Evolutionary conservation across 2,888 invertebrate genomes (phyloP).

Genomic region (Drosophila tanythrix): DNA sequence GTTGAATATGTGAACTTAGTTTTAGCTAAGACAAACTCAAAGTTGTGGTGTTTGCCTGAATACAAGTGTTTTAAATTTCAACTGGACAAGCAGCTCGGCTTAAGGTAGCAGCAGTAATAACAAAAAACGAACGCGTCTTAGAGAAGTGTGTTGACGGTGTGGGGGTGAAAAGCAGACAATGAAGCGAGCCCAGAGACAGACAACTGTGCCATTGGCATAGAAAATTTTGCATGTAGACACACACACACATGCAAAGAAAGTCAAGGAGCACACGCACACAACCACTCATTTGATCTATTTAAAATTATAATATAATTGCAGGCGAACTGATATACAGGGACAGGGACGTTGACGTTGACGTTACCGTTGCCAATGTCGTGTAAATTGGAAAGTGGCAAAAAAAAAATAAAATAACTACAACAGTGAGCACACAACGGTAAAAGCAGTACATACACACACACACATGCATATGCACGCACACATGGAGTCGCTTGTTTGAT

Average conservation of each 20-base stretch:
- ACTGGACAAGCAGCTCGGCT: constrained; percentile 31
- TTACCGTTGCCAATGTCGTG: constrained; percentile 29
- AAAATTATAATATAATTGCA: constrained; percentile 51
- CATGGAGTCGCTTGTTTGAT: constrained; percentile 65
- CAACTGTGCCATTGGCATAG: constrained; percentile 75
- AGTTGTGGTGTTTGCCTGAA: constrained; percentile 13
- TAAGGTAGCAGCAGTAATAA: constrained; percentile 34
- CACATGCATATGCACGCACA: constrained; percentile 39
- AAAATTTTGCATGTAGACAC: constrained; percentile 65
- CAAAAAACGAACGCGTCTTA: constrained; percentile 43
- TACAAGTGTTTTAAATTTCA: constrained; percentile 14
- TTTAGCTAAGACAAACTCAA: neutral
- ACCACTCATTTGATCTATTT: constrained; percentile 26
- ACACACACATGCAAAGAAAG: constrained; percentile 24
- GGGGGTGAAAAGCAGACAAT: constrained; percentile 52
- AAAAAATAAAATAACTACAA: constrained; percentile 2
- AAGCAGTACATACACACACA: constrained; percentile 30
- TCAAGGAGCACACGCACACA: constrained; percentile 9
- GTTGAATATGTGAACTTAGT: constrained; percentile 1
- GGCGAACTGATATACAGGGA: constrained; percentile 50
- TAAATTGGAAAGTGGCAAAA: constrained; percentile 73
- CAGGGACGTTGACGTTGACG: constrained; percentile 58
- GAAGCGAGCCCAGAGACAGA: constrained; percentile 40
- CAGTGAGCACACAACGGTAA: constrained; percentile 63
- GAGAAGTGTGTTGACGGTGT: constrained; percentile 8